Percentiles rank a stretch among this genome's conserved stretches.
phyloP scores from a whole-genome alignment of 2,888 invertebrate species.

The Drosophila nr. fundita region DNA sequence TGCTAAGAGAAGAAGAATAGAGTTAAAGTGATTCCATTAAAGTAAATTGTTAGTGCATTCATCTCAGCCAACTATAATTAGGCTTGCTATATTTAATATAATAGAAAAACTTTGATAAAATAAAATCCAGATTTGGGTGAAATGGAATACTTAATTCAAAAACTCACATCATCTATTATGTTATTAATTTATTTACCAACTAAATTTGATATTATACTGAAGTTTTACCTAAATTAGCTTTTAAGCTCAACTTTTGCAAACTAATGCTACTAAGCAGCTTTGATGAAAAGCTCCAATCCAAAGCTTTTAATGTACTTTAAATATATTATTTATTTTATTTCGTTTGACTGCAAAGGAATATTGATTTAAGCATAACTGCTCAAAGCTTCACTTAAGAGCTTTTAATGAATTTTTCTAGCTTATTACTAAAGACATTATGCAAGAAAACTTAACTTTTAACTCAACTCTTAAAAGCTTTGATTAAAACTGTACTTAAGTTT shows the following conservation, averaged over 20 bases:
- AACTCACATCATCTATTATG: neutral
- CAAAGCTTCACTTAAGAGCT: neutral
- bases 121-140: neutral
- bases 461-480: neutral
- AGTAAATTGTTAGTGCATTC: neutral
- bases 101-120: neutral
- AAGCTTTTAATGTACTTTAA: neutral
- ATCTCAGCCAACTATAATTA: neutral
- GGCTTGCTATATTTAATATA: neutral
- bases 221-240: neutral
- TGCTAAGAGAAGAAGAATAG: conserved; percentile 7
- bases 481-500: neutral
- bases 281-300: neutral
- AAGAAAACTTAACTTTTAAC: neutral
- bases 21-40: conserved; percentile 18
- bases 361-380: neutral
- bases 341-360: neutral
- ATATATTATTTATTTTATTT: neutral
- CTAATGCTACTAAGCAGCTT: neutral
- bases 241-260: neutral
- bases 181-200: neutral
- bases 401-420: neutral
- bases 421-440: neutral
- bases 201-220: neutral
- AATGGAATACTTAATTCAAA: neutral